These are phyloP conservation scores for Escarpia spicata DNA, from an alignment of 2,888 invertebrate species.

Conservation along the genomic window DNA sequence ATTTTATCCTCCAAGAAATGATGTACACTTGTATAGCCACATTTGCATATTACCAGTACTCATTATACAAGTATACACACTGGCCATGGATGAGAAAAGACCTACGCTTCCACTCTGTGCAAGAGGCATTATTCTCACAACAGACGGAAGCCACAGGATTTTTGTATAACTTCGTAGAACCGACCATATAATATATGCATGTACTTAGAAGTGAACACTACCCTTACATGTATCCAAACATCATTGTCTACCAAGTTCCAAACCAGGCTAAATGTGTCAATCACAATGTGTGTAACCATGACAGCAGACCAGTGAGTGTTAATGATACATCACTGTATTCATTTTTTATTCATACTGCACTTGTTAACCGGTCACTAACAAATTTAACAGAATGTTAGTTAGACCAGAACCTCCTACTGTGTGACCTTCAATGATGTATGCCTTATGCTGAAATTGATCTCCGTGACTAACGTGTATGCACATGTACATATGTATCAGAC, in stretches of 20 bases:
- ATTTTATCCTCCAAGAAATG: not conserved
- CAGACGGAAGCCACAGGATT: too few relatives aligned
- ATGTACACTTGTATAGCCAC: not conserved
- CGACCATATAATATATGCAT: not conserved
- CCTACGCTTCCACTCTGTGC: not conserved
- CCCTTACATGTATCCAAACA: too few relatives aligned
- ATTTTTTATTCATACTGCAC: too few relatives aligned
- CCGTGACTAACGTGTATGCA: not conserved
- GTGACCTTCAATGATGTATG: not conserved
- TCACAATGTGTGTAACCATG: not conserved
- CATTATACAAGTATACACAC: too few relatives aligned
- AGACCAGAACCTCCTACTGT: too few relatives aligned
- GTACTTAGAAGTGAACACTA: not conserved
- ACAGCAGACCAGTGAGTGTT: not conserved
- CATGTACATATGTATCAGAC: not conserved
- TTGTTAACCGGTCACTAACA: too few relatives aligned
- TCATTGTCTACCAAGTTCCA: not conserved
- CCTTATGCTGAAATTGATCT: not conserved
- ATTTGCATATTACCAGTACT: too few relatives aligned
- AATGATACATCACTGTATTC: not conserved
- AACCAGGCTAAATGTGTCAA: not conserved
- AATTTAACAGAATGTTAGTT: too few relatives aligned
- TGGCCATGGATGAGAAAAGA: too few relatives aligned
- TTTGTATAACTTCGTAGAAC: not conserved
- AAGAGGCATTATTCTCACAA: not conserved